Percentiles rank a stretch among this genome's conserved stretches.
Conservation (phyloP, 2,113 vertebrate species). For the Nyctibius bracteatus region DNA sequence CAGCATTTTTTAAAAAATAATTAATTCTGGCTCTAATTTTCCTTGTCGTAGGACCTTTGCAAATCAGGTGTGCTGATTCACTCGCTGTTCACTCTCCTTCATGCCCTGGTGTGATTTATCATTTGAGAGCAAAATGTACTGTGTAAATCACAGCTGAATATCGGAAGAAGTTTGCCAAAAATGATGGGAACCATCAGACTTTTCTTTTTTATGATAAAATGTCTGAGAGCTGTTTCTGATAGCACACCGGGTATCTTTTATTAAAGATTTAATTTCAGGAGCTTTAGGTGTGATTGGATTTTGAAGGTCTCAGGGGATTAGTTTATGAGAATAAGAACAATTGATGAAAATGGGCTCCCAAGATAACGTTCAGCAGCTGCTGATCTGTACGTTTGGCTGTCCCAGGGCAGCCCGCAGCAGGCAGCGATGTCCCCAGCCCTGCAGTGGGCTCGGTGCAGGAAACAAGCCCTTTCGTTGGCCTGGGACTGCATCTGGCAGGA, state of each 20-base stretch:
- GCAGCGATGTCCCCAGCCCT: not conserved
- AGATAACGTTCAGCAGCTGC: not conserved
- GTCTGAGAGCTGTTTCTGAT: not conserved
- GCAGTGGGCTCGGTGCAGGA: not conserved
- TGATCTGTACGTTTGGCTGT: accelerated
- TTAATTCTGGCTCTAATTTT: not conserved
- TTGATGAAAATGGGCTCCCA: not conserved
- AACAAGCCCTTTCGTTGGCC: not conserved
- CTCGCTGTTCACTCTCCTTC: not conserved
- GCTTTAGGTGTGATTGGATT: not conserved
- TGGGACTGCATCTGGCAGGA: not conserved
- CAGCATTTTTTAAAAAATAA: not conserved
- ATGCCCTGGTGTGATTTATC: not conserved
- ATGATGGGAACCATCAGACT: not conserved
- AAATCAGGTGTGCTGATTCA: not conserved
- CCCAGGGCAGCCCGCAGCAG: not conserved
- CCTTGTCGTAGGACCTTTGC: not conserved
- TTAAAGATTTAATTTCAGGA: not conserved
- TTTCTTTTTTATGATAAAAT: not conserved
- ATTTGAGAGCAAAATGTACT: not conserved
- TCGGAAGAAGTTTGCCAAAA: not conserved
- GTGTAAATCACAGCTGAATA: slow-evolving; percentile 16
- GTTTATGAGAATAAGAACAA: not conserved
- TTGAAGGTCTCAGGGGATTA: not conserved
- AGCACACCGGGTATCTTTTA: not conserved